Conservation (phyloP, 2,113 vertebrate species). For the Heterotis niloticus region DNA sequence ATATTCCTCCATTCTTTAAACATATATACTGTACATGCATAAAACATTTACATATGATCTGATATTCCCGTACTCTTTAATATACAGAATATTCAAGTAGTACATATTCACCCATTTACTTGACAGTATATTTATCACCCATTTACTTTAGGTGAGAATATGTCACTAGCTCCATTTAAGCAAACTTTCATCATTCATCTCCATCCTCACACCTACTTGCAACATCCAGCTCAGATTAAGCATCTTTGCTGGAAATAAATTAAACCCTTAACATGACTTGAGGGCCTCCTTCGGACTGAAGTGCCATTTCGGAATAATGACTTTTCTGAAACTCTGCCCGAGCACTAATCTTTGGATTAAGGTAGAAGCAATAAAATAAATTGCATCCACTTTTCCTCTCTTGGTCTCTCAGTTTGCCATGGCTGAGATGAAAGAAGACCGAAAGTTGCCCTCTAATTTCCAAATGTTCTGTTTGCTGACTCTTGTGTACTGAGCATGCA, state of each 20-base stretch:
- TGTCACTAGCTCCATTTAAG: background rate
- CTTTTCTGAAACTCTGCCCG: slow-evolving; percentile 27
- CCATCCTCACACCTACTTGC: background rate
- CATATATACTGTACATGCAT: too few relatives aligned
- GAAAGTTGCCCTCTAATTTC: slow-evolving; percentile 23
- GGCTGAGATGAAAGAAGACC: slow-evolving; percentile 45
- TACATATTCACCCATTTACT: too few relatives aligned
- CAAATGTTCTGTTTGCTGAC: slow-evolving; percentile 18
- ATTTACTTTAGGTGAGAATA: background rate
- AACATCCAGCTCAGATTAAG: background rate
- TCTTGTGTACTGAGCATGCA: background rate
- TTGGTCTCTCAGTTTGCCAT: background rate
- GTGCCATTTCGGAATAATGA: slow-evolving; percentile 42
- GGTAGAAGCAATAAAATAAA: slow-evolving; percentile 39
- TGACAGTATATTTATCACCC: background rate
- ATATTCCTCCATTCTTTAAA: too few relatives aligned
- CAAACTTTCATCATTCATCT: background rate
- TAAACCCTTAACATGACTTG: slow-evolving; percentile 1
- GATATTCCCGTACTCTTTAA: too few relatives aligned
- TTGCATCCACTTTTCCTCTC: slow-evolving; percentile 23
- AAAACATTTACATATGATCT: too few relatives aligned
- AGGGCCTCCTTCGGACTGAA: slow-evolving; percentile 26
- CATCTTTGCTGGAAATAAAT: background rate
- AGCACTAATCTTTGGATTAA: slow-evolving; percentile 25
- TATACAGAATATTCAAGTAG: too few relatives aligned